phyloP scores from a whole-genome alignment of 2,113 vertebrate genomes.

The Upupa epops region DNA sequence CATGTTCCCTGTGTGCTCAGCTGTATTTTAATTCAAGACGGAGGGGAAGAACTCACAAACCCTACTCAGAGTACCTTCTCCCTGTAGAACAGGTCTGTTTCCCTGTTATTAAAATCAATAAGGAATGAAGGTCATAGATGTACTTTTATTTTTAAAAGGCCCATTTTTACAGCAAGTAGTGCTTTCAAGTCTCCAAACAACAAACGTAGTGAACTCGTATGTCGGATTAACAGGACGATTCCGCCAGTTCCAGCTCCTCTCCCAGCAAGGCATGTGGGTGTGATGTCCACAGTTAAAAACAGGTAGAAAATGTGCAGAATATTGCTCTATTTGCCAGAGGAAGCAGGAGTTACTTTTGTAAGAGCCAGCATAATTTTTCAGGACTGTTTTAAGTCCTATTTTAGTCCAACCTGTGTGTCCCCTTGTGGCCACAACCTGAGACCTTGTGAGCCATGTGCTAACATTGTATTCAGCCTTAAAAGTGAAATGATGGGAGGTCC shows the following conservation, averaged over 20 bases:
- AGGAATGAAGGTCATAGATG: neutral
- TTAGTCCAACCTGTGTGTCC: neutral
- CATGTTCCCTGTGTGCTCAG: rapidly evolving
- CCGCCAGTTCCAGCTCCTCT: rapidly evolving
- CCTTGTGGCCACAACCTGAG: neutral
- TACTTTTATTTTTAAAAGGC: neutral
- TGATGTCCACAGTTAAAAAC: neutral
- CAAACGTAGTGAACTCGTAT: neutral
- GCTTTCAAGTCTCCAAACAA: neutral
- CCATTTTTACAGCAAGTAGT: neutral
- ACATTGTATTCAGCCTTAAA: neutral
- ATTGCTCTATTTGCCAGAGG: neutral
- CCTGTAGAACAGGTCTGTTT: neutral
- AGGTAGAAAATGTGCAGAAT: neutral
- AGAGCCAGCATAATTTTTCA: neutral
- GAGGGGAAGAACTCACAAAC: neutral
- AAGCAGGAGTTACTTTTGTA: neutral
- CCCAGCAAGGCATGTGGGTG: neutral
- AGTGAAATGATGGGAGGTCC: neutral
- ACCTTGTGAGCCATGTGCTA: neutral
- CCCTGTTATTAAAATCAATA: neutral
- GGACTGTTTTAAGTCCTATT: neutral
- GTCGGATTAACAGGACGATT: neutral
- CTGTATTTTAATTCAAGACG: neutral
- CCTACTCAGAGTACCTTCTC: neutral